Evolutionary conservation across 2,888 invertebrate species (phyloP), one percentile per base, ranked within the genome.

Genomic region (Perithous albicinctus): DNA sequence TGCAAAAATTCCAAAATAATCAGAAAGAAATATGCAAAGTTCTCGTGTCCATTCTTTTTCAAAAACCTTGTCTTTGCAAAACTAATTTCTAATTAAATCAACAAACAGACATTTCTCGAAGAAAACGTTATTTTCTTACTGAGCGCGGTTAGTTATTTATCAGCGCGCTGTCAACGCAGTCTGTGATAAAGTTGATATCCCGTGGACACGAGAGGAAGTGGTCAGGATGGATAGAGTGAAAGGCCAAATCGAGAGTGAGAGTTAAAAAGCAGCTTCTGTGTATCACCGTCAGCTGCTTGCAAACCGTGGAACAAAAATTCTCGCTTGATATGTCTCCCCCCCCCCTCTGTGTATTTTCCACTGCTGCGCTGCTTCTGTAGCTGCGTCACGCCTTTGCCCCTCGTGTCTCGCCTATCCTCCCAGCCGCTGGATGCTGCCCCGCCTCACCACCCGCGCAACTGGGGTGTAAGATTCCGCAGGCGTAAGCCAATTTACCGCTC

Each of bases 401-500:
- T 69, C 23, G 46, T 32, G 29, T 59, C 32, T 35, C 56, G 26
- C 23, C 26, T 29, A 56, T 29, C 29, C 54, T 56, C 54, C 29
- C 29, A n/a, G 29, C 29, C 10, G 48, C 38, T 46, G 56, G 46
- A 64, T 32, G 69, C 75, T 63, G 48, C 46, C 63, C 35, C 75
- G 64, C 26, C 20, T 54, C 41, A 59, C 43, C 63, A 26, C 41
- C 4, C 32, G 48, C 56, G 20, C 77, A 20, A 61, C 32, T 79
- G 72, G 84, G 77, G 82, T 59, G 85, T 85, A 85, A 88, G 85
- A 88, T 87, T 88, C 85, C 83, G 87, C 87, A 84, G 85, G 87
- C 89, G 88, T 89, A 90, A 91, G 89, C 89, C 88, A 90, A 89
- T 90, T 91, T 88, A 85, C 84, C 80, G 84, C 73, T 81, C 77